phyloP scores from a whole-genome alignment of 2,888 invertebrate species.

The Aleiodes alternator region DNA sequence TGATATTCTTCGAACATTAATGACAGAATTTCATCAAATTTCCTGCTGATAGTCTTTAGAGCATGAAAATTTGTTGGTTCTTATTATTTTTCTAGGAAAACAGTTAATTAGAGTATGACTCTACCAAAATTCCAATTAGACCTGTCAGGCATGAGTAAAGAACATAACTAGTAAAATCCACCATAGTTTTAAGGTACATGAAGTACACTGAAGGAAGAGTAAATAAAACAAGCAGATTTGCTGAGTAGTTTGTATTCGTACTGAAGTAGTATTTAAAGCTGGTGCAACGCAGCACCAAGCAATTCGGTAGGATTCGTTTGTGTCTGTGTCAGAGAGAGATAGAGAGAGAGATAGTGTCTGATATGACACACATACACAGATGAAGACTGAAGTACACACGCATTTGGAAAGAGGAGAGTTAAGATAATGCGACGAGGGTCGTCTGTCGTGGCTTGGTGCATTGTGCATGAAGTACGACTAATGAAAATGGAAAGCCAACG shows the following conservation, averaged over 20 bases:
- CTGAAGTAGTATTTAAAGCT: neutral
- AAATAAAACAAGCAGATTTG: neutral
- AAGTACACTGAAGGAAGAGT: neutral
- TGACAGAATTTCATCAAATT: too few relatives aligned
- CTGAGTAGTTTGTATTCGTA: neutral
- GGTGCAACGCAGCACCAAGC: neutral
- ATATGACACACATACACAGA: slow-evolving; percentile 1
- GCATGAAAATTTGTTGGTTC: too few relatives aligned
- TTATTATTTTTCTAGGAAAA: too few relatives aligned
- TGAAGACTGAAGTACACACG: slow-evolving; percentile 32
- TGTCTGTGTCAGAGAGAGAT: neutral
- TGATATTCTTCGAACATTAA: too few relatives aligned
- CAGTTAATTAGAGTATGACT: neutral
- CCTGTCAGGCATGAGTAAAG: neutral
- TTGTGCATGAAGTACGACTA: slow-evolving; percentile 61
- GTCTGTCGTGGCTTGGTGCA: slow-evolving; percentile 60
- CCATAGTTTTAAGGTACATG: neutral
- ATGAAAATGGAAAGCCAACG: slow-evolving; percentile 65
- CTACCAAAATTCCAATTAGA: neutral
- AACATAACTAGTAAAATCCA: slow-evolving; percentile 2
- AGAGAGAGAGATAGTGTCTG: slow-evolving; percentile 9
- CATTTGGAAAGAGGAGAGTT: slow-evolving; percentile 44
- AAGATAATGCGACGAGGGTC: slow-evolving; percentile 56
- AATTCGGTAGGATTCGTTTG: slow-evolving; percentile 21
- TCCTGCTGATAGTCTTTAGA: too few relatives aligned